Base-by-base conservation (phyloP, 2,888 invertebrate species). In the Plagodis pulveraria region DNA sequence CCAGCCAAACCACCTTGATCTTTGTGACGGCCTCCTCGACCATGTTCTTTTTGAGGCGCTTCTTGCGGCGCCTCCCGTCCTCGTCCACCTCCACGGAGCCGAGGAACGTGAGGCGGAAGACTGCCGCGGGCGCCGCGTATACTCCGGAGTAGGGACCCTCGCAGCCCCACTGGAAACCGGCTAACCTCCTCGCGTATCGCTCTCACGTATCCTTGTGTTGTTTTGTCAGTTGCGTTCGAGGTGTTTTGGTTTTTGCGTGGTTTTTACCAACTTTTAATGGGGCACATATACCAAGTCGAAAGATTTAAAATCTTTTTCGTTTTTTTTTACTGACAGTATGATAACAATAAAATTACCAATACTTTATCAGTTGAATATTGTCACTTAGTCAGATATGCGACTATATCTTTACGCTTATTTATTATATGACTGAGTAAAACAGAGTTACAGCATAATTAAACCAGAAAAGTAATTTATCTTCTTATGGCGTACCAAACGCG, bases 11-110 rank as follows among this genome's bases (percentile, higher is more conserved):
- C 94, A 96, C 96, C 96, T 97, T 96, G 85, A 96, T 96, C 93
- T 96, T 96, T 89, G 95, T 95, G 91, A 96, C 96, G 78, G 97
- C 96, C 89, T 96, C 96, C 93, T 96, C 96, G 81, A 97, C 96
- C 96, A 96, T 96, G 93, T 96, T 95, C 95, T 96, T 96, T 95
- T 96, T 96, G 93, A 95, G 96, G 80, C 96, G 93, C 89, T 95
- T 95, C 88, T 96, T 95, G 80, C 96, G 93, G 76, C 95, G 93
- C 75, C 95, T 91, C 80, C 94, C 94, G 94, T 96, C 96, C 94
- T 96, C 96, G 86, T 96, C 96, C 84, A 96, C 96, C 93, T 96
- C 96, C 86, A 96, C 95, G 79, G 96, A 96, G 89, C 97, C 97
- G 85, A 96, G 95, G 94, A 96, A 96, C 78, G 95, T 94, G 74